Evolutionary conservation across 1,140 invertebrate genomes (phyloP), one percentile per base, ranked within the genome.

Genomic region (Achroia grisella): DNA sequence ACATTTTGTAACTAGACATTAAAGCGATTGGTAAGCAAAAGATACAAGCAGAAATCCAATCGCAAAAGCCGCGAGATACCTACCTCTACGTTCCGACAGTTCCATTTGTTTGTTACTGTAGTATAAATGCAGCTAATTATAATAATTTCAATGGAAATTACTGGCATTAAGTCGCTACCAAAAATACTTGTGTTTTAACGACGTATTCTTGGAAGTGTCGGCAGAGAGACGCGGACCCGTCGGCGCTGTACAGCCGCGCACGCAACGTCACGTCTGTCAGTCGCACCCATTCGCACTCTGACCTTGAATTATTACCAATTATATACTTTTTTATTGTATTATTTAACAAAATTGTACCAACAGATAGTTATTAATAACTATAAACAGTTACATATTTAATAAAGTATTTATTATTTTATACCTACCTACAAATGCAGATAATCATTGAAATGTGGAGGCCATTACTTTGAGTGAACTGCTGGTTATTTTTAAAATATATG

Each of bases 111-210:
- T 85, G 79, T 82, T 85, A 71, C 73, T 71, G 71, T 71, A 48
- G 66, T 76, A 75, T 85, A 85, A 85, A 85, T 69, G 69, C 63
- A 62, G 58, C 69, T 82, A 81, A 85, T 85, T 82, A 85, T 85
- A 71, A 82, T 82, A 82, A 85, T 85, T 82, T 80, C 66, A 60
- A 62, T 70, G 56, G 60, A 80, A 79, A 85, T 85, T 74, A 85
- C 78, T 74, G 73, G 74, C 73, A 85, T 85, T 85, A 85, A 76
- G 65, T 67, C 73, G 81, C 81, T 85, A 85, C 81, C 81, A 82
- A 85, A 85, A 72, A 82, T 82, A 81, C 78, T 75, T 80, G 74
- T 77, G 70, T 85, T 82, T n/a, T 82, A 82, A 85, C 78, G 76
- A 85, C 61, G 71, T 74, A 67, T 85, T 82, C 81, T 71, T 49